These are phyloP conservation scores for Lasioglossum villosulum DNA, from an alignment of 2,888 invertebrate species.

Conservation along the genomic window DNA sequence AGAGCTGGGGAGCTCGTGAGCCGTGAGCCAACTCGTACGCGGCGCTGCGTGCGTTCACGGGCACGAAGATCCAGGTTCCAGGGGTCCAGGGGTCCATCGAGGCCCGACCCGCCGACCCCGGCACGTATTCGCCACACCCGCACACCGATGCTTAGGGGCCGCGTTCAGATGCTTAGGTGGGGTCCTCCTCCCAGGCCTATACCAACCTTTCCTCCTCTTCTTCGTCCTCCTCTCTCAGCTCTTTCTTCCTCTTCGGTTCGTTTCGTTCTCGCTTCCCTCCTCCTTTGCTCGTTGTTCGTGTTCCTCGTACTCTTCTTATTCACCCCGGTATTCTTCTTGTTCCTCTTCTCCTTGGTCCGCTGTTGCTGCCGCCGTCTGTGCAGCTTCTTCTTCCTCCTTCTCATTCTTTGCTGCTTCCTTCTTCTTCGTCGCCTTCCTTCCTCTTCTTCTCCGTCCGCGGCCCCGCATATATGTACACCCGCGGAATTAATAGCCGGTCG, in stretches of 20 bases:
- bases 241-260: conserved; percentile 9
- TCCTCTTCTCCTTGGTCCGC: conserved; percentile 22
- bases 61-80: conserved; percentile 74
- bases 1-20: conserved; percentile 34
- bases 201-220: conserved; percentile 44
- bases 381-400: conserved; percentile 35
- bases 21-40: conserved; percentile 60
- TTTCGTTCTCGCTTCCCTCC: conserved; percentile 18
- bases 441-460: conserved; percentile 40
- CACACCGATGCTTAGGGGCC: conserved; percentile 80
- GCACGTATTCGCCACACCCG: conserved; percentile 85
- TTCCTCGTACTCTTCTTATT: conserved; percentile 32
- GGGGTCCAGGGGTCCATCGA: conserved; percentile 76
- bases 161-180: conserved; percentile 80
- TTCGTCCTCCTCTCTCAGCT: conserved; percentile 13
- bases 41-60: conserved; percentile 77
- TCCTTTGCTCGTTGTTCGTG: conserved; percentile 25
- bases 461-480: conserved; percentile 75
- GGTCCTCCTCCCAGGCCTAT: conserved; percentile 70
- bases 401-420: conserved; percentile 10
- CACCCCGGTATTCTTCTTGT: conserved; percentile 22
- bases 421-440: background rate
- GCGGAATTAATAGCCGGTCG: conserved; percentile 83
- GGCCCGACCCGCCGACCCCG: conserved; percentile 83
- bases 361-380: conserved; percentile 9